Base-by-base conservation (phyloP, 2,888 invertebrate species). In the Campoletis raptor region DNA sequence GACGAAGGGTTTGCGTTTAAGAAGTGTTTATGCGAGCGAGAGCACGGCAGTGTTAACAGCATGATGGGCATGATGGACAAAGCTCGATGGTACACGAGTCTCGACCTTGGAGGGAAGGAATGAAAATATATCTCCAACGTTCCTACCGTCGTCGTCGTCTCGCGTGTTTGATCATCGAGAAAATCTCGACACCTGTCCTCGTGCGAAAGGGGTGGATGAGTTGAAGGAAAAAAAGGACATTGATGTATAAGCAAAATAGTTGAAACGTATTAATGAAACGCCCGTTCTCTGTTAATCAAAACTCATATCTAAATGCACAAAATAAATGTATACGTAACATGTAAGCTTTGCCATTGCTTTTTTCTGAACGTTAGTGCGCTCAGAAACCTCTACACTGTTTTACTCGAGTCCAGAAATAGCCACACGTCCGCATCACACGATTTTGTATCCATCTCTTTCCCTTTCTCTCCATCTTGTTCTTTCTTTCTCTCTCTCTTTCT, bases 401-500 rank as follows among this genome's bases (percentile, higher is more conserved):
- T 73, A 69, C 77, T 74, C 73, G 67, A 54, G n/a, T 84, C 86
- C 84, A 86, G 78, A 69, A 86, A 86, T 86, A 86, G 86, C 78
- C 73, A 61, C 83, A 61, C 79, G 83, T 86, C 45, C 61, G 72
- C 72, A 52, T 61, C 73, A 21, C 77, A 77, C 37, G 80, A 77
- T 78, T 77, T 66, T 77, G 66, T 61, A 61, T 73, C 77, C 48
- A 45, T 72, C 72, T 76, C 61, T 70, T 48, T 76, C 79, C 40
- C 73, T 81, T 36, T 72, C 64, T 79, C 69, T 64, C 52, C 73
- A 64, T 73, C 66, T 74, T 76, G n/a, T 21, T 54, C 52, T 6
- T n/a, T 57, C 24, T n/a, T n/a, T 52, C 64, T 54, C 67, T 73
- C 72, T 66, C 54, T 76, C 76, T 74, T 42, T 70, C 30, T 70